Evolutionary conservation across 2,888 invertebrate species (phyloP).

Genomic region (Deroplatys truncata): DNA sequence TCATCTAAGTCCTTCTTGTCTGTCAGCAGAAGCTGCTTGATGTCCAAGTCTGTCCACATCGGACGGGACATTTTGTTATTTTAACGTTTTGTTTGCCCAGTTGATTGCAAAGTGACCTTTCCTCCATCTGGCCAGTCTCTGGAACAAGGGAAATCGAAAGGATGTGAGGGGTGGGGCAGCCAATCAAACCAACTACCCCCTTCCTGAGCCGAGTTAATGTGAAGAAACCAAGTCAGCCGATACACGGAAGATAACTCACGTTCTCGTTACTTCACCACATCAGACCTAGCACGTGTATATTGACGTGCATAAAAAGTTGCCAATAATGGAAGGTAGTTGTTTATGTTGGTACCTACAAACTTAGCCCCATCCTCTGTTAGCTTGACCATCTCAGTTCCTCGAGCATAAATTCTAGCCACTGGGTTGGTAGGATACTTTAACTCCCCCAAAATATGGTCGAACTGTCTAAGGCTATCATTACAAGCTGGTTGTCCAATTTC

Average conservation of each 20-base stretch:
- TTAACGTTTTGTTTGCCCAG: conserved; percentile 26
- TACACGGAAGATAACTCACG: not conserved
- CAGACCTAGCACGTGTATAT: no score
- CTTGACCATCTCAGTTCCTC: no score
- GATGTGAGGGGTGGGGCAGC: no score
- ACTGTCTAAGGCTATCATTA: no score
- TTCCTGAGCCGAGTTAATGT: not conserved
- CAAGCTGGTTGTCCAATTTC: no score
- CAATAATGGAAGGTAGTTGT: no score
- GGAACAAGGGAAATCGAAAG: not conserved
- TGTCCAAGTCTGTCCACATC: not conserved
- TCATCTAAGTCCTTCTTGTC: conserved; percentile 2
- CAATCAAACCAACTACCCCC: not conserved
- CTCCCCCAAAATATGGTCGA: no score
- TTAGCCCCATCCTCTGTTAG: no score
- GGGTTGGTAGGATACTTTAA: no score
- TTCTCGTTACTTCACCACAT: not conserved
- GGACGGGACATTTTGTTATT: conserved; percentile 23
- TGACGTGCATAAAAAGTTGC: no score
- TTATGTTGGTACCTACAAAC: no score
- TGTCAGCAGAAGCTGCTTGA: not conserved
- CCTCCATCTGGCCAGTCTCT: not conserved
- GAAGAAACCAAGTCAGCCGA: not conserved
- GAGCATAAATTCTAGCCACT: no score
- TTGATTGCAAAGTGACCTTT: conserved; percentile 26